Evolutionary conservation across 2,888 invertebrate species (phyloP), one percentile per base, ranked within the genome.

Genomic region (Lacanobia oleracea): DNA sequence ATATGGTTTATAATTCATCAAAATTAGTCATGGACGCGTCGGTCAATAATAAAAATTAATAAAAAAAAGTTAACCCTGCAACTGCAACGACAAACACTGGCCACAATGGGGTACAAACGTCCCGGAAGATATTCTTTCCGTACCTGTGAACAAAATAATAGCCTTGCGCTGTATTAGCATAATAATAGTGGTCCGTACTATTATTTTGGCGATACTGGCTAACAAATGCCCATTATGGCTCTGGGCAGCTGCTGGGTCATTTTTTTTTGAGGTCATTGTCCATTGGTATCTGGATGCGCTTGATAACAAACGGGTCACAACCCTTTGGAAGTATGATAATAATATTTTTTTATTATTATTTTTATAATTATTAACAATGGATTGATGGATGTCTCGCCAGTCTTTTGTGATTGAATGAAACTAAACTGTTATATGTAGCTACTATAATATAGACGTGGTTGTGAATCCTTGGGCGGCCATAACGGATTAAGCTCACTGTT

Each of bases 71-170:
- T 86, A 93, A 93, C 93, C 93, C 93, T 92, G 90, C 88, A 86
- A 83, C 84, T 83, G 84, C 85, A 76, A 84, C 88, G 86, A 87
- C 89, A 92, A 91, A 90, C 89, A 90, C 88, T 89, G 92, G 91
- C 88, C 85, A 88, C 85, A 86, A 86, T 79, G 83, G 90, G 90
- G 90, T 90, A 90, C 89, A 89, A 88, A 84, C 77, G 88, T 88
- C 91, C 93, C 92, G 93, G 92, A 94, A 93, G 94, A 90, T 85
- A 86, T 83, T 79, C 84, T 75, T 86, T 83, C 77, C 84, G 81
- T 94, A 95, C 95, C 95, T 95, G 95, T 91, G 92, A 92, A 77
- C 80, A 67, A 88, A 94, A 95, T 94, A 95, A 95, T 94, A 91
- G 92, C 90, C 90, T 89, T 87, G 89, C 89, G 85, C 86, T 83